Percentiles rank a stretch among this genome's conserved stretches.
These are phyloP conservation scores for Chelonoidis abingdonii DNA, from an alignment of 2,113 vertebrate genomes.

Conservation along the genomic window DNA sequence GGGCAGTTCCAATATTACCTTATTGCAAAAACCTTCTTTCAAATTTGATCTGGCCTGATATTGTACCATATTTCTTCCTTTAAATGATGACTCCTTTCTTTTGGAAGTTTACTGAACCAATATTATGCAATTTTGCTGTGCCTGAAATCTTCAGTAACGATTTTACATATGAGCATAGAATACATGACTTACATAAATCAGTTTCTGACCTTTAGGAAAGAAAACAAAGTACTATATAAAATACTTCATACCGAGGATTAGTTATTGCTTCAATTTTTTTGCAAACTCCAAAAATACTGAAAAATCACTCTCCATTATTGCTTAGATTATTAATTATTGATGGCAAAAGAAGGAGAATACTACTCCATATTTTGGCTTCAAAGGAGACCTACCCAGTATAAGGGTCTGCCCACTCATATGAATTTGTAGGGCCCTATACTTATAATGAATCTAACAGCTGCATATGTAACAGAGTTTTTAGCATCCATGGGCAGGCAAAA, in stretches of 20 bases:
- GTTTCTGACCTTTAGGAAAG: background rate
- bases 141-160: background rate
- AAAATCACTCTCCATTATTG: background rate
- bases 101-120: background rate
- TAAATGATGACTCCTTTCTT: background rate
- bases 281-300: background rate
- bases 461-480: background rate
- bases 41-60: background rate
- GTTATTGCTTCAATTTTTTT: background rate
- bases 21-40: slow-evolving; percentile 18
- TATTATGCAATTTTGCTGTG: slow-evolving; percentile 5
- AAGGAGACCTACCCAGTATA: background rate
- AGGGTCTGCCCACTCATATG: background rate
- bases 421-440: background rate
- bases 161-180: background rate
- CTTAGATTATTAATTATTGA: background rate
- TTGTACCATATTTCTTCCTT: background rate
- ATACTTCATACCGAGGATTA: background rate
- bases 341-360: background rate
- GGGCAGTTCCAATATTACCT: slow-evolving; percentile 1
- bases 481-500: background rate
- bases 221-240: background rate
- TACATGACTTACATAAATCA: background rate
- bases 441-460: background rate
- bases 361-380: background rate